Evolutionary conservation across 2,888 invertebrate genomes (phyloP).

Genomic region (Trissonchulus sp.): DNA sequence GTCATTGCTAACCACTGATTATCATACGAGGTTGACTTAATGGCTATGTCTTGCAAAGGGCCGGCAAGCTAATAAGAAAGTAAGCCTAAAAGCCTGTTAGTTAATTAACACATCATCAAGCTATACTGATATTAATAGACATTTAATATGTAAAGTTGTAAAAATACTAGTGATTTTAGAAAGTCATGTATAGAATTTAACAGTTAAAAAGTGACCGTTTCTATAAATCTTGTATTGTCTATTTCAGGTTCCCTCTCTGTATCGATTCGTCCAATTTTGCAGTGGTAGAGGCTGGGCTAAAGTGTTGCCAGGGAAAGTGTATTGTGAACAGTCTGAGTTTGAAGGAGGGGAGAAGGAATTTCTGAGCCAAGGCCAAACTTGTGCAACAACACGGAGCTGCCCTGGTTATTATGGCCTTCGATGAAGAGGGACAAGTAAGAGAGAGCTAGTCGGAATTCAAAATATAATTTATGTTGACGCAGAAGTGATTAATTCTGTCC

Average conservation of each 20-base stretch:
- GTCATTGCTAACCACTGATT: too few relatives aligned
- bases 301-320: conserved; percentile 60
- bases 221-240: too few relatives aligned
- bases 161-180: too few relatives aligned
- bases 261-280: conserved; percentile 61
- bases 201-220: too few relatives aligned
- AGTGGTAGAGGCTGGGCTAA: conserved; percentile 60
- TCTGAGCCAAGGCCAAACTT: conserved; percentile 56
- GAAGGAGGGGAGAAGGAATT: conserved; percentile 61
- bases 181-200: too few relatives aligned
- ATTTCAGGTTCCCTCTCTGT: conserved; percentile 60
- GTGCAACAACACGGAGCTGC: conserved; percentile 59
- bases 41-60: too few relatives aligned
- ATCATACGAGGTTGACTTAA: too few relatives aligned
- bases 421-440: conserved; percentile 60
- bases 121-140: too few relatives aligned
- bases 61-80: not conserved
- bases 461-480: too few relatives aligned
- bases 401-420: conserved; percentile 62
- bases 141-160: too few relatives aligned
- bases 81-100: not conserved
- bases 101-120: not conserved
- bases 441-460: too few relatives aligned
- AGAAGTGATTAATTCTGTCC: too few relatives aligned
- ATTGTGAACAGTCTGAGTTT: conserved; percentile 61